Conservation (phyloP, 2,113 vertebrate species). For the Tauraco erythrolophus region DNA sequence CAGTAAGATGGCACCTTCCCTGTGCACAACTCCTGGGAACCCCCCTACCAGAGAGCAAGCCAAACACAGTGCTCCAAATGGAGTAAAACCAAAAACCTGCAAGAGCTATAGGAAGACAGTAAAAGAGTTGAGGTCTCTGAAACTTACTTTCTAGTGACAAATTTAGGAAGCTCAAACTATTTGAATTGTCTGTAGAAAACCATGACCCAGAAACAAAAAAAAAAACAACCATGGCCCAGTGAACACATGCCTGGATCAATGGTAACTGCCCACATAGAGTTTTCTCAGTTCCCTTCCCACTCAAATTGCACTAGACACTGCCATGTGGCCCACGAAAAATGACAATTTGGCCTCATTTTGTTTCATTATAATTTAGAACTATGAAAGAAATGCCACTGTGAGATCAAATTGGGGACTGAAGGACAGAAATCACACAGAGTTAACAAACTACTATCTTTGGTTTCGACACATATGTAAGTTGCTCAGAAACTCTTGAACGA, state of each 20-base stretch:
- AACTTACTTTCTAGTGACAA: background rate
- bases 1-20: background rate
- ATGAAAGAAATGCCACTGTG: background rate
- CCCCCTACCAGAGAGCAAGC: background rate
- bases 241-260: background rate
- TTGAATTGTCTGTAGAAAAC: background rate
- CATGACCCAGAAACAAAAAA: background rate
- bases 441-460: background rate
- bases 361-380: background rate
- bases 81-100: background rate
- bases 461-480: background rate
- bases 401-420: background rate
- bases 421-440: background rate
- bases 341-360: background rate
- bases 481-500: background rate
- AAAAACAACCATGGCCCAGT: background rate
- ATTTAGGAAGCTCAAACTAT: background rate
- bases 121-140: background rate
- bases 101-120: background rate
- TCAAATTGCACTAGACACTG: background rate
- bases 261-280: background rate
- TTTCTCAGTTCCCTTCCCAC: background rate
- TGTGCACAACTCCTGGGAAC: background rate
- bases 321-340: background rate
- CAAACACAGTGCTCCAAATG: background rate